These are phyloP conservation scores for Leucophora obtusa DNA, from an alignment of 2,888 invertebrate genomes.

Conservation along the genomic window DNA sequence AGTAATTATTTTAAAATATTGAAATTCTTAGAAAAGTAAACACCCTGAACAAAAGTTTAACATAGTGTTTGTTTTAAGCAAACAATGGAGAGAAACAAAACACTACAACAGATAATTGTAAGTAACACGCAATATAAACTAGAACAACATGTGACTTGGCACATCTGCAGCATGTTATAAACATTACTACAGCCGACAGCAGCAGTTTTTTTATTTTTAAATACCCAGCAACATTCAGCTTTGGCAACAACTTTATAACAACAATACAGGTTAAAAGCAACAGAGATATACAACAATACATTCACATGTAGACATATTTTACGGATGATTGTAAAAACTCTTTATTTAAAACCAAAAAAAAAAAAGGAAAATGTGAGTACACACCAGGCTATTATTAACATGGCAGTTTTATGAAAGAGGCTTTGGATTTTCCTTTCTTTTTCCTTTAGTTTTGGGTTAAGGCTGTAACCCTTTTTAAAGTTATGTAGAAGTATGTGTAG, in stretches of 20 bases:
- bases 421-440: constrained; percentile 29
- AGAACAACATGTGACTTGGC: constrained; percentile 62
- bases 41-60: too few species aligned
- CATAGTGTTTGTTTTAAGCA: too few species aligned
- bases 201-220: too few species aligned
- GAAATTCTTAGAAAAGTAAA: too few species aligned
- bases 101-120: constrained; percentile 15
- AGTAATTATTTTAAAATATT: too few species aligned
- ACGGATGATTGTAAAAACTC: constrained; percentile 33
- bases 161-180: constrained; percentile 61
- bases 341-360: constrained; percentile 3
- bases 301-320: constrained; percentile 19
- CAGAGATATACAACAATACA: constrained; percentile 35
- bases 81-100: background rate
- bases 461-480: constrained; percentile 56
- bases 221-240: constrained; percentile 6
- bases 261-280: constrained; percentile 51
- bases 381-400: constrained; percentile 13
- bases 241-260: constrained; percentile 17
- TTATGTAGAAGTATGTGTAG: constrained; percentile 14
- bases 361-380: background rate
- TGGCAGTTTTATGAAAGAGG: constrained; percentile 12
- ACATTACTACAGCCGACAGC: constrained; percentile 44
- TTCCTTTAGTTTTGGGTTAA: constrained; percentile 53
- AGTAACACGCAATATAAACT: constrained; percentile 56